A percentile compares a stretch with the other conserved stretches of the same genome.
These are phyloP conservation scores for Drosophila subquinaria DNA, from an alignment of 2,888 invertebrate species.

Conservation along the genomic window DNA sequence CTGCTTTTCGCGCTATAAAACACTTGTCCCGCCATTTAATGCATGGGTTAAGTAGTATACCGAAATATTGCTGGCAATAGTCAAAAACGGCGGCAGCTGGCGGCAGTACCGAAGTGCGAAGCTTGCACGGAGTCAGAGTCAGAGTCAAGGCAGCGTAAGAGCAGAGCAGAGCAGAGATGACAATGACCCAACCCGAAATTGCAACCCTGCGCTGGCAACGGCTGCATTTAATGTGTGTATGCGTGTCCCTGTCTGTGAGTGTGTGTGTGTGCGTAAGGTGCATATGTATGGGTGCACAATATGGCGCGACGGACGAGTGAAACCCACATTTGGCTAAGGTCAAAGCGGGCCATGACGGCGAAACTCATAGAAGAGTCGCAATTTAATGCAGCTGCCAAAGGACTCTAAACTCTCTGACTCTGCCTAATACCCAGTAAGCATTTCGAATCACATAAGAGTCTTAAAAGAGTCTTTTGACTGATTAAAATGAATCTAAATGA, in stretches of 20 bases:
- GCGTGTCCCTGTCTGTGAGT: constrained; percentile 11
- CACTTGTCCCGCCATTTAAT: constrained; percentile 81
- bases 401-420: constrained; percentile 19
- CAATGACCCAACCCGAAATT: constrained; percentile 59
- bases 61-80: constrained; percentile 73
- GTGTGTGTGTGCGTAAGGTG: constrained; percentile 43
- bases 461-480: too few relatives aligned
- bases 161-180: constrained; percentile 28
- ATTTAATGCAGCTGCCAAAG: constrained; percentile 54
- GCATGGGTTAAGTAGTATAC: constrained; percentile 82
- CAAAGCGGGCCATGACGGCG: constrained; percentile 53
- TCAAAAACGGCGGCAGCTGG: constrained; percentile 70
- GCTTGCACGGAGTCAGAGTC: constrained; percentile 17
- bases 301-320: constrained; percentile 69
- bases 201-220: constrained; percentile 66
- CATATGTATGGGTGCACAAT: constrained; percentile 57
- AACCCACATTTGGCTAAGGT: constrained; percentile 68
- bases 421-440: too few relatives aligned
- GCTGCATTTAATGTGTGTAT: constrained; percentile 65
- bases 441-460: too few relatives aligned
- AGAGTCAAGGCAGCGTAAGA: constrained; percentile 21
- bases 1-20: constrained; percentile 47
- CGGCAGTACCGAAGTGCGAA: constrained; percentile 30
- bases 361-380: constrained; percentile 32
- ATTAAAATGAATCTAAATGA: too few relatives aligned